These are phyloP conservation scores for Endotricha flammealis DNA, from an alignment of 2,888 invertebrate genomes.

Conservation along the genomic window DNA sequence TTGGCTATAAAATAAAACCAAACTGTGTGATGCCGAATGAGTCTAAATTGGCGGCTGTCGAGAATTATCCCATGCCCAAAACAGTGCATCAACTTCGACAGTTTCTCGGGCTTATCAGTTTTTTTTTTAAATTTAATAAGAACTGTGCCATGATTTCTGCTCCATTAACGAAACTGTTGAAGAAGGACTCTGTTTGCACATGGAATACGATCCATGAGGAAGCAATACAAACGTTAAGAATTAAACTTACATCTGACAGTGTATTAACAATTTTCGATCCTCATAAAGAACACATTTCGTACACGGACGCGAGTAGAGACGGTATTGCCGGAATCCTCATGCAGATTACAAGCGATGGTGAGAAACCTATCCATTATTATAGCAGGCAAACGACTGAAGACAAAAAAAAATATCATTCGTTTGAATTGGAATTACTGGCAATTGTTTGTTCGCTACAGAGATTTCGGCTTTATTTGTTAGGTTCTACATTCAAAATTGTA, in stretches of 20 bases:
- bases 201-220: slow-evolving; percentile 12
- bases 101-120: slow-evolving; percentile 26
- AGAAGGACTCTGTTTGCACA: slow-evolving; percentile 18
- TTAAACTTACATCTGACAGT: slow-evolving; percentile 11
- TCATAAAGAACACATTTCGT: slow-evolving; percentile 22
- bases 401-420: slow-evolving; percentile 36
- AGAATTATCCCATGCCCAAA: slow-evolving; percentile 20
- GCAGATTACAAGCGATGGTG: slow-evolving; percentile 21
- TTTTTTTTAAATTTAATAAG: slow-evolving; percentile 32
- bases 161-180: slow-evolving; percentile 26
- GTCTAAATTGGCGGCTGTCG: slow-evolving; percentile 18
- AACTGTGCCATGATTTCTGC: slow-evolving; percentile 25
- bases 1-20: slow-evolving; percentile 21
- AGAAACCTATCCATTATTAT: slow-evolving; percentile 30
- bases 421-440: slow-evolving; percentile 42
- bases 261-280: slow-evolving; percentile 24
- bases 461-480: slow-evolving; percentile 33
- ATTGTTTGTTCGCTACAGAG: slow-evolving; percentile 27
- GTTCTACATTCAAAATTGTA: no score
- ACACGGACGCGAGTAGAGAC: slow-evolving; percentile 36
- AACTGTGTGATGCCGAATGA: slow-evolving; percentile 18
- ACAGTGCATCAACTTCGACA: slow-evolving; percentile 22
- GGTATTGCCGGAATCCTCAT: slow-evolving; percentile 34
- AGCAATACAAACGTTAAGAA: slow-evolving; percentile 14
- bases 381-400: slow-evolving; percentile 34